Evolutionary conservation across 2,888 invertebrate species (phyloP), one percentile per base, ranked within the genome.

Genomic region (Erynnis tages): DNA sequence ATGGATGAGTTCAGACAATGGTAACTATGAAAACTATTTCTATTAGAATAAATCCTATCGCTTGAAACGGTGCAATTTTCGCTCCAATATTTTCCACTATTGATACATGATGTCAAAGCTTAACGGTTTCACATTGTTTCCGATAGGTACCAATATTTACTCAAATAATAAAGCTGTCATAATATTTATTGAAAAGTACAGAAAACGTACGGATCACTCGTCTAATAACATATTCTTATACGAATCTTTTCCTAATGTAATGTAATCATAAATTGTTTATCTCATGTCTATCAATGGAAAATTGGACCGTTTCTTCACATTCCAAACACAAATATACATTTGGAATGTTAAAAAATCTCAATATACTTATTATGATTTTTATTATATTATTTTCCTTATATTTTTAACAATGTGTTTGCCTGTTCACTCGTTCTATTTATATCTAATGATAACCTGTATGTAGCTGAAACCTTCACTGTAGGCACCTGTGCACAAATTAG

Each of bases 1-100:
- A 84, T 84, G 89, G 89, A 87, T 78, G 88, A 77, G 84, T 84
- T 82, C 63, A 59, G 69, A 70, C 67, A 72, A 74, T 76, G 78
- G 78, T 81, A 82, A 83, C 72, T 82, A 79, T 79, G 67, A 57
- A 56, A 41, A 55, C 41, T 34, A 43, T 47, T 29, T 43, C 19
- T 49, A 19, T 44, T 35, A 30, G 8, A 52, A 50, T 37, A 54
- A 54, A 30, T 46, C 8, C 11, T 8, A 13, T 21, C 29, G 35
- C 52, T 45, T 30, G 40, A 14, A 34, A 34, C 43, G 27, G 43
- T 35, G 35, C 50, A 29, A 45, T 45, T 41, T 34, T 13, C 59
- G 54, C 49, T 45, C 54, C 47, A 37, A 34, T 56, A 52, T 56
- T 34, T 10, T 35, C n/a, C n/a, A n/a, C n/a, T n/a, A 43, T 59